Evolutionary conservation across 2,888 invertebrate species (phyloP), one percentile per base, ranked within the genome.

Genomic region (Tipula confusa): DNA sequence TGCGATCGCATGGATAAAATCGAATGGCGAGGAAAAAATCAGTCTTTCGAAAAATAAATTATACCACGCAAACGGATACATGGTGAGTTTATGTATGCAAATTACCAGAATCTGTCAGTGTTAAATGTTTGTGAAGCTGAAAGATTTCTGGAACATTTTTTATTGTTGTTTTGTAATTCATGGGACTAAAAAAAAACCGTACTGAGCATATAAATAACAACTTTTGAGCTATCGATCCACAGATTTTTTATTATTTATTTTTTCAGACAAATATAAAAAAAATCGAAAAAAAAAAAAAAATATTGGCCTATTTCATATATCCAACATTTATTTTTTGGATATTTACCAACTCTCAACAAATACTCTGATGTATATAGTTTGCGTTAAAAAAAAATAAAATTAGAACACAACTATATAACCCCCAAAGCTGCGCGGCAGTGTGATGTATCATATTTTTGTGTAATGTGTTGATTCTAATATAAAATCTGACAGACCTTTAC

Each of bases 11-110:
- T 90, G 90, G 89, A 87, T 89, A 85, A 86, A 88, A 29, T 88
- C 89, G 38, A 89, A 88, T 86, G 88, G 89, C 83, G 90, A 90
- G 85, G 90, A 90, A 84, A 89, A 89, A 86, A 89, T 90, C 85
- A 89, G 90, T 1, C 85, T 90, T 64, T 90, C 89, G 28, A 88
- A 89, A 82, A 88, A 89, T 83, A 89, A 89, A 86, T 87, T 93
- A 84, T 93, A 92, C 87, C 92, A 93, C 87, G 92, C 93, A 29
- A 93, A 93, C 86, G 93, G 93, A 86, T 93, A 92, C 87, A 90
- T 93, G 91, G 93, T 93, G 88, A 91, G 90, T 88, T 3, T 38
- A 38, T 31, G 7, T 31, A 11, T 1, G 4, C n/a, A n/a, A n/a
- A n/a, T n/a, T n/a, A n/a, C n/a, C n/a, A n/a, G n/a, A n/a, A n/a